Percentiles rank a stretch among this genome's conserved stretches.
Conservation (phyloP, 2,888 invertebrate species). For the Thalpophila matura region DNA sequence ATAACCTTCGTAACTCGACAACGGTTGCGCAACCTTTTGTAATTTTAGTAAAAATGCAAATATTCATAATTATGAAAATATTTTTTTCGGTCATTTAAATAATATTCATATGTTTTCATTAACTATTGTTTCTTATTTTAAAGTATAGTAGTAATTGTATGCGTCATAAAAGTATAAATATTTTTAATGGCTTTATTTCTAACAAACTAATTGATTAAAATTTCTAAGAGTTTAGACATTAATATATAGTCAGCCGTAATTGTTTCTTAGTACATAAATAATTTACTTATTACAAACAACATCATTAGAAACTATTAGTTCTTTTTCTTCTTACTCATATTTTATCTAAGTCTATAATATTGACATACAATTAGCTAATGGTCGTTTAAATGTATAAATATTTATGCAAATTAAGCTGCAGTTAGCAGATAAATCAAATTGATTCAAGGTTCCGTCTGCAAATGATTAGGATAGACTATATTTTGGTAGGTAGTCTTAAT, state of each 20-base stretch:
- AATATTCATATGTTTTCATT: conserved; percentile 3
- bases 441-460: conserved; percentile 8
- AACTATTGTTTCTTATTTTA: background rate
- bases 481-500: no score
- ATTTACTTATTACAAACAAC: no score
- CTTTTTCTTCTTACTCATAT: no score
- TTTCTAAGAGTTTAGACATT: no score
- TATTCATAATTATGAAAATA: background rate
- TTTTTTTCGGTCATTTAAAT: background rate
- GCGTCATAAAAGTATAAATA: no score
- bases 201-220: no score
- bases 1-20: conserved; percentile 21
- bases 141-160: background rate
- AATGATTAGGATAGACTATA: conserved; percentile 1
- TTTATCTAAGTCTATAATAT: background rate
- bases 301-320: no score
- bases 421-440: conserved; percentile 18
- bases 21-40: conserved; percentile 31
- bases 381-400: background rate
- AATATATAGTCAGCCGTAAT: no score
- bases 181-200: no score
- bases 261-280: no score
- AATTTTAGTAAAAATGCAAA: background rate
- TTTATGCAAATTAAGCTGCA: background rate
- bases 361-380: conserved; percentile 3